A percentile compares a stretch with the other conserved stretches of the same genome.
phyloP scores from a whole-genome alignment of 2,797 vertebrate genomes.

The Gallinago solitaria region DNA sequence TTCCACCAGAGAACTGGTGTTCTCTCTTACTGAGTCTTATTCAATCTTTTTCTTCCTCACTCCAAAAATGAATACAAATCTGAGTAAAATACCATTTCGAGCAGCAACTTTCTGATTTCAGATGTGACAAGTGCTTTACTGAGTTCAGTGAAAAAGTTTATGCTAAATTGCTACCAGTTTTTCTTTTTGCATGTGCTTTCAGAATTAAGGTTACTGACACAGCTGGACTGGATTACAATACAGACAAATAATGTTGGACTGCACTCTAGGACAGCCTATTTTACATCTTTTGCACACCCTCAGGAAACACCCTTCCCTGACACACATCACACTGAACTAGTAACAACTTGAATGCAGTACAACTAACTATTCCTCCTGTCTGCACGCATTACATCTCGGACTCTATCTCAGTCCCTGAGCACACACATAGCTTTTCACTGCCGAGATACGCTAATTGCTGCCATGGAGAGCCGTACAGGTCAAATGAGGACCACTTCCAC shows the following conservation, averaged over 20 bases:
- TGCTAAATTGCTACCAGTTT: not conserved
- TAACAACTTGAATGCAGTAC: not conserved
- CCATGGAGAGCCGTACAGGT: not conserved
- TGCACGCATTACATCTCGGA: not conserved
- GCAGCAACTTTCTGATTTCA: not conserved
- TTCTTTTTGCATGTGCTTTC: not conserved
- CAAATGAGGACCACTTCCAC: not conserved
- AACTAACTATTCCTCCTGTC: not conserved
- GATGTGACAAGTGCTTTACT: not conserved
- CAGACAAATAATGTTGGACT: not conserved
- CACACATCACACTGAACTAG: fast-evolving
- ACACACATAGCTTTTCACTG: fast-evolving
- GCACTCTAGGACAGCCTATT: not conserved
- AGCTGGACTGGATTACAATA: not conserved
- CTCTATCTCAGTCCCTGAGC: not conserved
- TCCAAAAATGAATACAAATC: not conserved
- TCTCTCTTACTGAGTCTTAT: not conserved
- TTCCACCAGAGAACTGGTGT: not conserved
- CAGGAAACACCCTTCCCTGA: not conserved
- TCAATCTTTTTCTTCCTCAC: not conserved
- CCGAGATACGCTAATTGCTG: not conserved
- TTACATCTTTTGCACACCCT: not conserved
- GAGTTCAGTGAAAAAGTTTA: not conserved
- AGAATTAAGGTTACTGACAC: not conserved
- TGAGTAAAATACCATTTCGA: not conserved